These are phyloP conservation scores for Synergus gifuensis DNA, from an alignment of 2,888 invertebrate genomes.

Conservation along the genomic window DNA sequence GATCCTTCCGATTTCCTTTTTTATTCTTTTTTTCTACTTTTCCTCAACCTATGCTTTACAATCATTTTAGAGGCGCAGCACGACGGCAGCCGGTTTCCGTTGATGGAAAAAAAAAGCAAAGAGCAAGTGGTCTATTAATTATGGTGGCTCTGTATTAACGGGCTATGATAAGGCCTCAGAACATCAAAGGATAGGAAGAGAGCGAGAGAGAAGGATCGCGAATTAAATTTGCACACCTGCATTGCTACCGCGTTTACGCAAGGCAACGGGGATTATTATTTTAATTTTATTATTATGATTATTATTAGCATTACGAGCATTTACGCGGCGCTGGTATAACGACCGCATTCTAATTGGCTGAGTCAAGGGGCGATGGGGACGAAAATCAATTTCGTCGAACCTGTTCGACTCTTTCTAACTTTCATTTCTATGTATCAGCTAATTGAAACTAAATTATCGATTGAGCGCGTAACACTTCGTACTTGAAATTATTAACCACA, in stretches of 20 bases:
- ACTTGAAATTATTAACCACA: conserved; percentile 33
- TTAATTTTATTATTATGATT: conserved; percentile 35
- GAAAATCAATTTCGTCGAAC: conserved; percentile 39
- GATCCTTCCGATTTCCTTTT: conserved; percentile 27
- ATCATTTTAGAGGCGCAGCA: conserved; percentile 35
- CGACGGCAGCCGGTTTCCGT: conserved; percentile 38
- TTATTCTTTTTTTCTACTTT: neutral
- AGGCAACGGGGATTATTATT: conserved; percentile 32
- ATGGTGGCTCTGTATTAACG: conserved; percentile 39
- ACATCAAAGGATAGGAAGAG: conserved; percentile 9
- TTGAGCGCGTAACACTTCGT: conserved; percentile 28
- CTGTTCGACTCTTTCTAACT: conserved; percentile 33
- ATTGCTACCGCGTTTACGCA: conserved; percentile 40
- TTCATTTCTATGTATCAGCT: conserved; percentile 23
- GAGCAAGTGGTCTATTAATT: conserved; percentile 41
- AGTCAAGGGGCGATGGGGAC: conserved; percentile 14
- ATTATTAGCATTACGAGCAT: conserved; percentile 23
- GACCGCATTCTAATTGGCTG: conserved; percentile 35
- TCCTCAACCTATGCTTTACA: conserved; percentile 33
- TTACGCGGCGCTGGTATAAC: conserved; percentile 23
- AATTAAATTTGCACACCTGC: conserved; percentile 37
- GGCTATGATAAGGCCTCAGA: conserved; percentile 17
- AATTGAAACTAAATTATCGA: conserved; percentile 38
- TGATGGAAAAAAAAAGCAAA: conserved; percentile 31
- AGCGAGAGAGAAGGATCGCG: conserved; percentile 22